Evolutionary conservation across 1,140 invertebrate species (phyloP).

Genomic region (Drosophila lowei): DNA sequence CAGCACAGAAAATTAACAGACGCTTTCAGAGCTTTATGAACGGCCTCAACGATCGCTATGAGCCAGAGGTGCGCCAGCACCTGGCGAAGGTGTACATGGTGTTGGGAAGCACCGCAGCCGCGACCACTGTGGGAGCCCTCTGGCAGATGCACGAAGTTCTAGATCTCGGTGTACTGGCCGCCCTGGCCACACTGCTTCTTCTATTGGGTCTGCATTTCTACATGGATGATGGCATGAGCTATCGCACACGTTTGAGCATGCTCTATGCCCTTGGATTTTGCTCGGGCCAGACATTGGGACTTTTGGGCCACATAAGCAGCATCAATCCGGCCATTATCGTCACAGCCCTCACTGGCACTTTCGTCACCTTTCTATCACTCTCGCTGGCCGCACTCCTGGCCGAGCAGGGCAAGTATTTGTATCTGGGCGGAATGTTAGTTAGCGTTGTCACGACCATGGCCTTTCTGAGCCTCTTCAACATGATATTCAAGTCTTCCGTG

Average conservation of each 20-base stretch:
- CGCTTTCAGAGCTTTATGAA: constrained; percentile 60
- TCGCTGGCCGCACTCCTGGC: constrained; percentile 93
- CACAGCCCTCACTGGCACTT: constrained; percentile 93
- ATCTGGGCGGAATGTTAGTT: constrained; percentile 91
- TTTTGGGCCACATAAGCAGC: constrained; percentile 89
- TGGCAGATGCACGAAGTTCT: constrained; percentile 85
- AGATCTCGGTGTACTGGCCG: constrained; percentile 90
- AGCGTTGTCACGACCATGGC: constrained; percentile 91
- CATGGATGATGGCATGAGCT: constrained; percentile 94
- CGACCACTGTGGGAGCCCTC: constrained; percentile 92
- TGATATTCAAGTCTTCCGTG: constrained; percentile 93
- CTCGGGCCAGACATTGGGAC: constrained; percentile 92
- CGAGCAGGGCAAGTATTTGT: constrained; percentile 93
- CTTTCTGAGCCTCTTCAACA: constrained; percentile 90
- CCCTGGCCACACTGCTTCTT: constrained; percentile 89
- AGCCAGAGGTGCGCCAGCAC: constrained; percentile 92
- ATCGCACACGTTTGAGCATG: constrained; percentile 89
- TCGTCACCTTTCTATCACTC: constrained; percentile 95
- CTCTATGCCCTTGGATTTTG: constrained; percentile 93
- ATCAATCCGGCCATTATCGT: constrained; percentile 94
- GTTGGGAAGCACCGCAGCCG: constrained; percentile 91
- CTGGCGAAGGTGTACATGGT: constrained; percentile 98
- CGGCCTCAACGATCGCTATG: constrained; percentile 83
- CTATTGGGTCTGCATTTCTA: constrained; percentile 91
- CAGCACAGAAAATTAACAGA: constrained; percentile 48